Evolutionary conservation across 1,140 invertebrate genomes (phyloP), one percentile per base, ranked within the genome.

Genomic region (Pemphigus obesinymphae): DNA sequence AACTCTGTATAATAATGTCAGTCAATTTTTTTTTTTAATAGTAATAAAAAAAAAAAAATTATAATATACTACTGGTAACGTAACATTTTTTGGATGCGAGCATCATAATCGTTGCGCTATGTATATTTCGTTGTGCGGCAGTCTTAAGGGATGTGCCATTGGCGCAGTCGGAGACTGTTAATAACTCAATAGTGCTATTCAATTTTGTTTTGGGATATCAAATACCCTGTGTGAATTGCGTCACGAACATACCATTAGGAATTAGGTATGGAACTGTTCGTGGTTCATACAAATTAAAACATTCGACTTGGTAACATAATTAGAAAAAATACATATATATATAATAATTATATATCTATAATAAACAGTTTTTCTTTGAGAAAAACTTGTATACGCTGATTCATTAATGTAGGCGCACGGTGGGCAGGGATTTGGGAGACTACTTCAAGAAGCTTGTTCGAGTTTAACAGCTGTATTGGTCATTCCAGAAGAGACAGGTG

Each of bases 51-150:
- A 48, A 73, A 80, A 61, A 80, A 80, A 58, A 29, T 5, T 34
- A 26, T 80, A 80, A 80, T 80, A 80, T 80, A 61, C 76, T 80
- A 80, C 55, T 80, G 76, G 76, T 80, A 80, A 80, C 76, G 29
- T 80, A 63, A 80, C 76, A 80, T 80, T 80, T 7, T 63, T 63
- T 26, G 26, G 76, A 80, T 61, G 37, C 55, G 17, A 61, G 55
- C 37, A 80, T 50, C 70, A n/a, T 72, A 20, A 20, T 80, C 76
- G 76, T 61, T 80, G 76, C 76, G n/a, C 76, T 43, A 23, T 63
- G 76, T 80, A 63, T 80, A 73, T 73, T 61, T 80, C 76, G 76
- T 80, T 80, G 76, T 80, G 37, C 23, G 76, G 45, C 76, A 80
- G 76, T 80, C 76, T 80, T 80, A 63, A 61, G 55, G 50, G 37